Evolutionary conservation across 2,797 vertebrate genomes (phyloP).

Genomic region (Esox lucius): DNA sequence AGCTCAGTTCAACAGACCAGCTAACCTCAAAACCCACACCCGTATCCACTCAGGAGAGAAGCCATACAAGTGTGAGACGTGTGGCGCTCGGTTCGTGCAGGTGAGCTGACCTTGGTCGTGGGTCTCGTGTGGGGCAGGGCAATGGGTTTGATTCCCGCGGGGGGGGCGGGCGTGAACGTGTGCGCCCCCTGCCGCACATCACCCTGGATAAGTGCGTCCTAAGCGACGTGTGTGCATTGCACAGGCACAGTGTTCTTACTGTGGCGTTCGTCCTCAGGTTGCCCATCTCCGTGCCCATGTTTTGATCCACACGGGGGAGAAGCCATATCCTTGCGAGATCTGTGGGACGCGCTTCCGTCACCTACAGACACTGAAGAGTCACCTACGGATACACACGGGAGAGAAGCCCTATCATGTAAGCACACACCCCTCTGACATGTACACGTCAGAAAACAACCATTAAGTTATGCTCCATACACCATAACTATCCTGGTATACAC

Average conservation of each 20-base stretch:
- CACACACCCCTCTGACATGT: constrained; percentile 3
- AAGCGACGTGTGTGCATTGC: background rate
- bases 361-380: constrained; percentile 97
- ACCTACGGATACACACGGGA: constrained; percentile 97
- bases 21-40: constrained; percentile 99
- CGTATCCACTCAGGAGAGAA: constrained; percentile 99
- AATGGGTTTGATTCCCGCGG: no score
- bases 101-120: constrained; percentile 55
- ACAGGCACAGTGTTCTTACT: accelerated
- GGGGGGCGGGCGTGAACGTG: background rate
- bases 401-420: constrained; percentile 99
- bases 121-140: background rate
- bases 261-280: constrained; percentile 74
- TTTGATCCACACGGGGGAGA: constrained; percentile 97
- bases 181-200: background rate
- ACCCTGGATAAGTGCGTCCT: background rate
- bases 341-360: constrained; percentile 97
- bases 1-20: constrained; percentile 97
- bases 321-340: constrained; percentile 98
- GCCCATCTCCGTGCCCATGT: constrained; percentile 97
- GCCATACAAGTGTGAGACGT: constrained; percentile 99
- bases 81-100: constrained; percentile 97
- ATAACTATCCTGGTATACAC: background rate
- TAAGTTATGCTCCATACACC: background rate
- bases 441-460: background rate